Conservation (phyloP, 2,888 invertebrate species). For the Labia minor region DNA sequence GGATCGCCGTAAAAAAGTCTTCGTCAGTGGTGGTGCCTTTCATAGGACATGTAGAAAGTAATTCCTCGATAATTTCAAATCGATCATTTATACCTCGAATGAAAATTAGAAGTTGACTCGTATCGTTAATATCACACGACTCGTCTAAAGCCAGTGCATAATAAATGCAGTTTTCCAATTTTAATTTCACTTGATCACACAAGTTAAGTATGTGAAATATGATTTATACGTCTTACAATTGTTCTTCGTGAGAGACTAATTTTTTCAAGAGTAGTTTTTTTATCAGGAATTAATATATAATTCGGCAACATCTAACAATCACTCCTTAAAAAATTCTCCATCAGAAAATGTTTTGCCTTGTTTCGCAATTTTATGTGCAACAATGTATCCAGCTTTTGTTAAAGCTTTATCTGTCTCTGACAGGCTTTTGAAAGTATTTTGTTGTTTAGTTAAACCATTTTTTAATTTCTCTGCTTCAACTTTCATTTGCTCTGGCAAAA, state of each 20-base stretch:
- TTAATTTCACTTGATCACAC: background rate
- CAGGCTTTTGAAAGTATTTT: background rate
- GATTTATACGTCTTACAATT: background rate
- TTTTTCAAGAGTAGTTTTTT: background rate
- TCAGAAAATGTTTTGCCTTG: background rate
- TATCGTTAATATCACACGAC: background rate
- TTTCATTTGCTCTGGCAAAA: background rate
- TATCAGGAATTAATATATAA: background rate
- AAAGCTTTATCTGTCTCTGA: background rate
- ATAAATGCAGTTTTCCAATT: background rate
- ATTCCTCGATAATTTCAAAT: conserved; percentile 17
- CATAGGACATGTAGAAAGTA: conserved; percentile 21
- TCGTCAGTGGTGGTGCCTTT: conserved; percentile 22
- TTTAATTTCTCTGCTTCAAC: background rate
- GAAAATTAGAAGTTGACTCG: background rate
- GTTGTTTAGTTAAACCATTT: background rate
- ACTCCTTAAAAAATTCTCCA: background rate
- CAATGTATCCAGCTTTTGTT: background rate
- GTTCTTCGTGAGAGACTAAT: background rate
- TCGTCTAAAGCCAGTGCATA: background rate
- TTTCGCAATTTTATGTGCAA: background rate
- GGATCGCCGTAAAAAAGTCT: conserved; percentile 21
- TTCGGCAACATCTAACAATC: background rate
- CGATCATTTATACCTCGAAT: background rate
- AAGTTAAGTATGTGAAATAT: background rate